Conservation (phyloP, 2,113 vertebrate species). For the Xiphophorus hellerii region DNA sequence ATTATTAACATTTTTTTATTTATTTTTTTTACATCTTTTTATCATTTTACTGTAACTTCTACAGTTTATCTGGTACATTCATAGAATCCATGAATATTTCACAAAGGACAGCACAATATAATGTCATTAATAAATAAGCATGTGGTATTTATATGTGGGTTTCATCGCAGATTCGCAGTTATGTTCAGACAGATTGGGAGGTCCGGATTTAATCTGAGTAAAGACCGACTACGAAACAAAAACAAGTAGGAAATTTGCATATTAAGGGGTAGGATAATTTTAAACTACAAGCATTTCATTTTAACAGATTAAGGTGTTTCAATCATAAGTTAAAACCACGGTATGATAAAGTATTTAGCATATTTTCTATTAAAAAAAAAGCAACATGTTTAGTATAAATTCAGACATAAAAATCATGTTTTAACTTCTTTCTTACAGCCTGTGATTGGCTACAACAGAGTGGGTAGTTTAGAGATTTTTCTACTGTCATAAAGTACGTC, state of each 20-base stretch:
- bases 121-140: constrained; percentile 14
- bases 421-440: too few species aligned
- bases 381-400: too few species aligned
- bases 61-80: too few species aligned
- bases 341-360: too few species aligned
- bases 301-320: not conserved
- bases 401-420: too few species aligned
- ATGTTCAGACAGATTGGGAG: not conserved
- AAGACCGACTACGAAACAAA: not conserved
- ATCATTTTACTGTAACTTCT: not conserved
- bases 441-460: too few species aligned
- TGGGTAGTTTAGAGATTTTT: too few species aligned
- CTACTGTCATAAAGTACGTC: too few species aligned
- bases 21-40: not conserved
- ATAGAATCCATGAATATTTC: not conserved
- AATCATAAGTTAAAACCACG: not conserved
- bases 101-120: constrained; percentile 4
- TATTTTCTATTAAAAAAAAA: too few species aligned
- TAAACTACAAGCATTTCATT: not conserved
- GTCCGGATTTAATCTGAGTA: not conserved
- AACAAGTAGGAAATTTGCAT: too few species aligned
- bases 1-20: not conserved
- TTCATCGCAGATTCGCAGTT: constrained; percentile 3
- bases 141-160: not conserved
- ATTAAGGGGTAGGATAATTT: not conserved